Evolutionary conservation across 2,797 vertebrate genomes (phyloP).

Genomic region (Hyperoplus immaculatus): DNA sequence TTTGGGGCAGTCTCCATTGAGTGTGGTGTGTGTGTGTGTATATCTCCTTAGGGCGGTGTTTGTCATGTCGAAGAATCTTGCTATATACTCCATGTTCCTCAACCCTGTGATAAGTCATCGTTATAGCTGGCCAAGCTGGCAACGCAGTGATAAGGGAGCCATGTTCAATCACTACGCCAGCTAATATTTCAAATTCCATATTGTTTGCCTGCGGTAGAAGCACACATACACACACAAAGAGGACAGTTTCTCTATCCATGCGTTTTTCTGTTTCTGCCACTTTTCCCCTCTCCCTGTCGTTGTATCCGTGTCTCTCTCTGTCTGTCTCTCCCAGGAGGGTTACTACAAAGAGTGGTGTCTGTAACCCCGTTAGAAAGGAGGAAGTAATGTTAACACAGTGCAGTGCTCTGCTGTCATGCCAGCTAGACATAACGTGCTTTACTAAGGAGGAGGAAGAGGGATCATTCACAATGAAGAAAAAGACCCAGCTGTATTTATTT

Average conservation of each 20-base stretch:
- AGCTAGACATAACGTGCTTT: constrained; percentile 64
- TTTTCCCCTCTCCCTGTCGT: constrained; percentile 35
- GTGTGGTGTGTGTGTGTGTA: constrained; percentile 42
- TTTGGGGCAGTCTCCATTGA: constrained; percentile 69
- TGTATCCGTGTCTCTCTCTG: constrained; percentile 37
- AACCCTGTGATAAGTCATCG: constrained; percentile 87
- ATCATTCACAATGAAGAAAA: constrained; percentile 51
- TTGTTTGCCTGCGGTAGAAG: constrained; percentile 84
- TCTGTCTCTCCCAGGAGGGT: constrained; percentile 57
- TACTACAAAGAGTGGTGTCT: constrained; percentile 64
- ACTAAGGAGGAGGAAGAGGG: constrained; percentile 52
- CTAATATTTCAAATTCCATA: constrained; percentile 90
- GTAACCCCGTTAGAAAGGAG: constrained; percentile 71
- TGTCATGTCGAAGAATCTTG: constrained; percentile 87
- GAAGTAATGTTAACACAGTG: constrained; percentile 76
- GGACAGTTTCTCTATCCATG: constrained; percentile 44
- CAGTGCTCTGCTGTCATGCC: constrained; percentile 72
- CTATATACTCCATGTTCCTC: constrained; percentile 87
- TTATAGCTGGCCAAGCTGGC: constrained; percentile 88
- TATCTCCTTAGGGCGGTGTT: constrained; percentile 85
- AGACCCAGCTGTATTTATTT: constrained; percentile 6
- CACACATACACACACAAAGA: constrained; percentile 31
- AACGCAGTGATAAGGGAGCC: constrained; percentile 87
- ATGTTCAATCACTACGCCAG: constrained; percentile 86
- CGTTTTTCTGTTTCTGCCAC: constrained; percentile 47